Conservation (phyloP, 2,888 invertebrate species). For the Cryptosula pallasiana region DNA sequence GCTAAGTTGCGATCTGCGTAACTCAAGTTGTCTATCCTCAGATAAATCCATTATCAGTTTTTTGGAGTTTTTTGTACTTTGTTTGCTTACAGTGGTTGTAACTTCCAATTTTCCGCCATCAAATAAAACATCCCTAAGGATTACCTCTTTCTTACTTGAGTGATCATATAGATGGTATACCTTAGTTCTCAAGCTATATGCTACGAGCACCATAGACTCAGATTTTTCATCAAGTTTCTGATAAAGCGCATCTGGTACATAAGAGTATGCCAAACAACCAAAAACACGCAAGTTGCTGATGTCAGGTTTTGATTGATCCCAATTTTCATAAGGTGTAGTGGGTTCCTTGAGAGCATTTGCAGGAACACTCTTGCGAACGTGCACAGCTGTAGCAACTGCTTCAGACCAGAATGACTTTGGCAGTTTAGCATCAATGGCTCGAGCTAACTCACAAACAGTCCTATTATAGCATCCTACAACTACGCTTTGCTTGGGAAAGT, state of each 20-base stretch:
- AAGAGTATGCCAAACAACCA: constrained; percentile 28
- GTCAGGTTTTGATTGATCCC: constrained; percentile 26
- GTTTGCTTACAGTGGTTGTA: constrained; percentile 13
- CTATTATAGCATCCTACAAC: constrained; percentile 40
- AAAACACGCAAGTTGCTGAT: constrained; percentile 29
- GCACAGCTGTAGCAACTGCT: constrained; percentile 28
- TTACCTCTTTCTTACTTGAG: constrained; percentile 7
- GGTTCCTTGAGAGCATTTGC: constrained; percentile 8
- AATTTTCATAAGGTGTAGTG: constrained; percentile 23
- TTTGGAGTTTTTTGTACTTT: not conserved
- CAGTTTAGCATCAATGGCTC: constrained; percentile 27
- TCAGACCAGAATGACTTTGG: constrained; percentile 28
- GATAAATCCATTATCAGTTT: not conserved
- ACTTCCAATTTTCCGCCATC: constrained; percentile 3
- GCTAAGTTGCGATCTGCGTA: not conserved
- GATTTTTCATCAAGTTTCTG: constrained; percentile 26
- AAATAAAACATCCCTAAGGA: constrained; percentile 20
- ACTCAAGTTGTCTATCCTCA: constrained; percentile 11
- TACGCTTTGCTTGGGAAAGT: constrained; percentile 46
- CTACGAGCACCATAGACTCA: not conserved
- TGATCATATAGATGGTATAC: constrained; percentile 28
- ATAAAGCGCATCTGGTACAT: constrained; percentile 27
- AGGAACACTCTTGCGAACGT: constrained; percentile 21
- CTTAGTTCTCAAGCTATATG: constrained; percentile 18
- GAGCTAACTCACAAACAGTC: constrained; percentile 29